Percentiles rank a stretch among this genome's conserved stretches.
These are phyloP conservation scores for Leptinotarsa defecta DNA, from an alignment of 1,140 invertebrate genomes.

Conservation along the genomic window DNA sequence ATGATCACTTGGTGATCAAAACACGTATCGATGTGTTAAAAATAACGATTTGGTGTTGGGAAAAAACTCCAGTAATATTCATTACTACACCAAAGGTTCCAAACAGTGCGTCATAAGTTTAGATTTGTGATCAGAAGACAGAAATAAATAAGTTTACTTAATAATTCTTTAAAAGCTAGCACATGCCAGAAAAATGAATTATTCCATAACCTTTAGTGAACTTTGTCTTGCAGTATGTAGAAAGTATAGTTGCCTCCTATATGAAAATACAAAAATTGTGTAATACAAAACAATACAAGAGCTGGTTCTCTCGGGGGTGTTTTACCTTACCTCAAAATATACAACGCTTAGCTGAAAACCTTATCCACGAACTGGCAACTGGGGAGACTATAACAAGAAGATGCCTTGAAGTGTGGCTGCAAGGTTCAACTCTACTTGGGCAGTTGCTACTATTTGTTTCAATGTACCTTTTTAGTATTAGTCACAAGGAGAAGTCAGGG, in stretches of 20 bases:
- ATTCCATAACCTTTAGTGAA: background rate
- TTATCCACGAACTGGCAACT: conserved; percentile 50
- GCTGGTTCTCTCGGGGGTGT: conserved; percentile 53
- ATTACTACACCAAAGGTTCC: too few species aligned
- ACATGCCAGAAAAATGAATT: too few species aligned
- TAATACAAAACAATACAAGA: conserved; percentile 54
- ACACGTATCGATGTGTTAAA: too few species aligned
- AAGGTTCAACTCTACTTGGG: conserved; percentile 50
- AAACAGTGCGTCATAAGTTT: too few species aligned
- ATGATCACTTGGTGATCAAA: too few species aligned
- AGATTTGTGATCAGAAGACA: too few species aligned
- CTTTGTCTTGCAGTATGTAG: conserved; percentile 59
- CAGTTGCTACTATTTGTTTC: conserved; percentile 54
- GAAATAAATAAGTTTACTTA: too few species aligned
- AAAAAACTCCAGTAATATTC: too few species aligned
- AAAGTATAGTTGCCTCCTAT: conserved; percentile 64
- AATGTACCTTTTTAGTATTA: conserved; percentile 54
- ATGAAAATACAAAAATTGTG: conserved; percentile 61
- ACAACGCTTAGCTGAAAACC: conserved; percentile 53
- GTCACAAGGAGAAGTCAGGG: conserved; percentile 48
- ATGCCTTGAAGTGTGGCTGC: conserved; percentile 52
- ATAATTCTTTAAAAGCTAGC: too few species aligned
- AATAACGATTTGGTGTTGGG: too few species aligned
- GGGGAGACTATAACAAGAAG: conserved; percentile 46
- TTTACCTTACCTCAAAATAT: conserved; percentile 53